Evolutionary conservation across 2,113 vertebrate species (phyloP), one percentile per base, ranked within the genome.

Genomic region (Mustela nigripes): DNA sequence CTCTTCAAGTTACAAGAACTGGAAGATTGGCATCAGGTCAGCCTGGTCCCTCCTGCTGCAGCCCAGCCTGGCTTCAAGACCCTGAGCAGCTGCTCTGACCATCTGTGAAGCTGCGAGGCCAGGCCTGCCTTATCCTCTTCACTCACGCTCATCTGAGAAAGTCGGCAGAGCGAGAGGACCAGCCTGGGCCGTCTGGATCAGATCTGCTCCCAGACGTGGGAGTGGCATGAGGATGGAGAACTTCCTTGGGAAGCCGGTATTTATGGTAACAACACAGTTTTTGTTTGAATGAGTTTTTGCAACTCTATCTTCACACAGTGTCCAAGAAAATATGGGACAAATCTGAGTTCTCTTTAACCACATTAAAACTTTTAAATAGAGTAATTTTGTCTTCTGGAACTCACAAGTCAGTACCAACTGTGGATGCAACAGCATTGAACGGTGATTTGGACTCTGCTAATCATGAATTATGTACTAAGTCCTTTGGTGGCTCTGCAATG

Each of bases 1-100:
- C n/a, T 80, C 94, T 97, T 69, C 84, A 94, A 82, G 94, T 89
- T 89, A 90, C 84, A 86, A 85, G n/a, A 4, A 31, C 69, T 33
- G 18, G 1, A 36, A 73, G 84, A 74, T 71, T 53, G 83, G 36
- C 36, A 33, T 53, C 56, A 3, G 36, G 81, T 45, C 96, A 73
- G 78, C 86, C 67, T 56, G 90, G 73, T 14, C 28, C 10, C 1
- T 26, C 48, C 33, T 16, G 56, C 39, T 2, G 7, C 33, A 65
- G 84, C 56, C 48, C 58, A 24, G 10, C 58, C 65, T 81, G 83
- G 78, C 86, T 84, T 48, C 67, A 9, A 48, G 45, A 50, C 42
- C 36, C 12, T n/a, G 4, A 73, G 22, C 76, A 94, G 93, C 56
- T 71, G 39, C 73, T 50, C 62, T 3, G 45, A 50, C 95, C 93